Base-by-base conservation (phyloP, 2,888 invertebrate species). In the Parnassius glacialis region DNA sequence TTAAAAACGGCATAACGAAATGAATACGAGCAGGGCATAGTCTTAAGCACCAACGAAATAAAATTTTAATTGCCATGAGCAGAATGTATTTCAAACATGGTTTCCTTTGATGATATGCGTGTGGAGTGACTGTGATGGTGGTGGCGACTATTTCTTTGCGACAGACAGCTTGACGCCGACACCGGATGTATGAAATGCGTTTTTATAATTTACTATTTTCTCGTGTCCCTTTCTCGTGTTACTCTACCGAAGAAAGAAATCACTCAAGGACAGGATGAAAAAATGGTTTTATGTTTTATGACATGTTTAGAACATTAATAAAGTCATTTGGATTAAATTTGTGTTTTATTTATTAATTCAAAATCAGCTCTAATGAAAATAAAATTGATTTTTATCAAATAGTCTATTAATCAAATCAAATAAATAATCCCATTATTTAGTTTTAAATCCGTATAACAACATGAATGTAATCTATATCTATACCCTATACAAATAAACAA, bases 81-180 rank as follows among this genome's bases (percentile, higher is more conserved):
- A 34, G 11, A 44, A 34, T 16, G 13, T 44, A 11, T 48, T 52
- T 43, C 25, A 47, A 55, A 10, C 64, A 64, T 57, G 64, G 41
- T 68, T 57, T 59, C 50, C 64, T 70, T 65, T 69, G 67, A 73
- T 68, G 76, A 76, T 73, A 72, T 78, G 68, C 61, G 52, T 64
- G 51, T 44, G 53, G 16, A 51, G 56, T 57, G 61, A 56, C 56
- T 48, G 67, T 47, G 56, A 60, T 16, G 56, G 34, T 59, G 44
- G 48, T 56, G 59, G 57, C 64, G 51, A 57, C 58, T 47, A 61
- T 51, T 67, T 69, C 73, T 75, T 76, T 79, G 68, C 65, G 67
- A 73, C 75, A 86, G 86, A 86, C 86, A 72, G 85, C 73, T 65
- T 80, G 86, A 81, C 86, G 86, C 86, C 85, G 65, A 57, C 65